Percentiles rank a stretch among this genome's conserved stretches.
These are phyloP conservation scores for Chaenodraco wilsoni DNA, from an alignment of 2,797 vertebrate genomes.

Conservation along the genomic window DNA sequence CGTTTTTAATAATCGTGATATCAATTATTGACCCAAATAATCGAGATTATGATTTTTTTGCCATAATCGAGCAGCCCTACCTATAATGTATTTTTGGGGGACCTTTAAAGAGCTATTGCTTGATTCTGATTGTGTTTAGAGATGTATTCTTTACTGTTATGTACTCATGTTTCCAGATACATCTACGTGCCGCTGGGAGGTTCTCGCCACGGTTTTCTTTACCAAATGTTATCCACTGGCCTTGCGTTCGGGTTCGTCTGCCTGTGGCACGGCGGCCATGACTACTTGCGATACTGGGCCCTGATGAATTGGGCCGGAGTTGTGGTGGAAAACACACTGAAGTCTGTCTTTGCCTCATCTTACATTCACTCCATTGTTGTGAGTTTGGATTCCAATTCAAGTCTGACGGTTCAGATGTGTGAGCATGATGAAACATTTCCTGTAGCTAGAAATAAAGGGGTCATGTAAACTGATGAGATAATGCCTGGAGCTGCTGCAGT, in stretches of 20 bases:
- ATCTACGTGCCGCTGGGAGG: conserved; percentile 95
- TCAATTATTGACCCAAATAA: too few species aligned
- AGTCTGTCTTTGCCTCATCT: conserved; percentile 80
- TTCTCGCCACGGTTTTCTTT: conserved; percentile 84
- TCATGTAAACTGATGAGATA: conserved; percentile 35
- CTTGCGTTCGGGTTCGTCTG: conserved; percentile 93
- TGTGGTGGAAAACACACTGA: conserved; percentile 85
- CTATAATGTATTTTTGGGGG: too few species aligned
- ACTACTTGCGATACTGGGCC: conserved; percentile 94
- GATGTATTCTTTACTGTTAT: neutral
- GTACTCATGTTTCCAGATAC: conserved; percentile 84
- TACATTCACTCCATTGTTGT: conserved; percentile 83
- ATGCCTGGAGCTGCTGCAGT: conserved; percentile 24
- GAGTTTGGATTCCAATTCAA: conserved; percentile 73
- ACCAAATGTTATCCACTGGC: conserved; percentile 87
- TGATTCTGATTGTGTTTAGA: neutral
- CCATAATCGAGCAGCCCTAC: too few species aligned
- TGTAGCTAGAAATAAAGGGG: conserved; percentile 31
- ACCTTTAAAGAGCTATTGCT: neutral
- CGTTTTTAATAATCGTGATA: too few species aligned
- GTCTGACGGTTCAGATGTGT: conserved; percentile 16
- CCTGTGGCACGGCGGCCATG: conserved; percentile 94
- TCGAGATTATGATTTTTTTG: too few species aligned
- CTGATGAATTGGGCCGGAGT: conserved; percentile 94
- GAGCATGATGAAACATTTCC: conserved; percentile 32